phyloP scores from a whole-genome alignment of 2,797 vertebrate genomes.

The Notolepis coatsorum region DNA sequence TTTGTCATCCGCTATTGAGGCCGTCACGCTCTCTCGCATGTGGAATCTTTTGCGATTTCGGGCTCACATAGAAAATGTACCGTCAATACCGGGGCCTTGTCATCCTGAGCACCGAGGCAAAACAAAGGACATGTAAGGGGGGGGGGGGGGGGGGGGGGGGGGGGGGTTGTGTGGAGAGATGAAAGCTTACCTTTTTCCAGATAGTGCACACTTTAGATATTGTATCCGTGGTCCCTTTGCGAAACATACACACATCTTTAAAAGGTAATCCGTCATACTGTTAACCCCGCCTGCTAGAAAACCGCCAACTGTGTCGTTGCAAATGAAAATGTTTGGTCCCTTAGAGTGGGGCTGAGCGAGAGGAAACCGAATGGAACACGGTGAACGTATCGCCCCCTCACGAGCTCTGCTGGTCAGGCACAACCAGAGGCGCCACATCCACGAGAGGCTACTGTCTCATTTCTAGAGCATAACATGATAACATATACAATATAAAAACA shows the following conservation, averaged over 20 bases:
- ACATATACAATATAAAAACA: no score
- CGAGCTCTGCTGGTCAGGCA: no score
- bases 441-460: no score
- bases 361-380: no score
- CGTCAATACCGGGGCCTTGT: not conserved
- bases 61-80: not conserved
- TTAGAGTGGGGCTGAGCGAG: no score
- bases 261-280: not conserved
- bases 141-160: no score
- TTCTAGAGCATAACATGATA: no score
- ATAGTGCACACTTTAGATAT: not conserved
- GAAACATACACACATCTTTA: conserved; percentile 3
- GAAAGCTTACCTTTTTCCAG: not conserved
- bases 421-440: no score
- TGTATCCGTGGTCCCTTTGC: not conserved
- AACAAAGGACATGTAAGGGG: not conserved
- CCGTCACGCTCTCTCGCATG: not conserved
- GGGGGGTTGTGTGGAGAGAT: not conserved
- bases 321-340: conserved; percentile 2
- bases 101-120: not conserved
- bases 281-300: conserved; percentile 10
- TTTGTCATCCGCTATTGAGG: not conserved
- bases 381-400: no score
- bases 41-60: not conserved
- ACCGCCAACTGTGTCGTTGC: conserved; percentile 1